Percentiles rank a stretch among this genome's conserved stretches.
Conservation (phyloP, 2,888 invertebrate genomes). For the Polydesmus complanatus region DNA sequence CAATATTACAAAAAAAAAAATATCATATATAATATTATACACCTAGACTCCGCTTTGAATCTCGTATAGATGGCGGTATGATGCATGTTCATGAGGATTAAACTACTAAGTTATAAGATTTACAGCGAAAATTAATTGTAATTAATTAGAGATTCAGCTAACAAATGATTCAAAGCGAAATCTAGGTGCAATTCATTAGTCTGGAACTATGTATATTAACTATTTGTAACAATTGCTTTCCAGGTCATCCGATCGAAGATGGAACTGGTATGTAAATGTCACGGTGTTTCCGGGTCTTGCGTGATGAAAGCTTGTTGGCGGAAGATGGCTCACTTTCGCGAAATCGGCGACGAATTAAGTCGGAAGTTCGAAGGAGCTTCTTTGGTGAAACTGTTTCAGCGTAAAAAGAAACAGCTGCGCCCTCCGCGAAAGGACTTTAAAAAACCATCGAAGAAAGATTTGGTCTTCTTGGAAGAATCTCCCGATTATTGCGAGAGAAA, state of each 20-base stretch:
- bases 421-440: slow-evolving; percentile 63
- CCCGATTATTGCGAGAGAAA: slow-evolving; percentile 83
- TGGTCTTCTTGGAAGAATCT: slow-evolving; percentile 77
- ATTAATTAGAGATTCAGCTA: too few species aligned
- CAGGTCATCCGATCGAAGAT: slow-evolving; percentile 47
- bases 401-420: slow-evolving; percentile 48
- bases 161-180: too few species aligned
- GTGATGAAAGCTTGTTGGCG: slow-evolving; percentile 83
- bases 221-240: slow-evolving; percentile 15
- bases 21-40: too few species aligned
- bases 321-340: slow-evolving; percentile 57
- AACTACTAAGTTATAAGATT: too few species aligned
- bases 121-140: too few species aligned
- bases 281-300: slow-evolving; percentile 86
- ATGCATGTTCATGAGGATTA: too few species aligned
- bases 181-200: too few species aligned
- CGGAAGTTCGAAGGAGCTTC: slow-evolving; percentile 76
- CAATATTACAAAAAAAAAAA: too few species aligned
- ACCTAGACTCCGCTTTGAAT: too few species aligned
- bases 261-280: slow-evolving; percentile 82
- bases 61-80: too few species aligned
- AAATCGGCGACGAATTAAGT: slow-evolving; percentile 61
- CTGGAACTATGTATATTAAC: too few species aligned
- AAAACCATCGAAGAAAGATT: slow-evolving; percentile 75
- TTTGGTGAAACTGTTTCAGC: slow-evolving; percentile 46